Base-by-base conservation (phyloP, 2,888 invertebrate species). In the Amphipyra berbera region DNA sequence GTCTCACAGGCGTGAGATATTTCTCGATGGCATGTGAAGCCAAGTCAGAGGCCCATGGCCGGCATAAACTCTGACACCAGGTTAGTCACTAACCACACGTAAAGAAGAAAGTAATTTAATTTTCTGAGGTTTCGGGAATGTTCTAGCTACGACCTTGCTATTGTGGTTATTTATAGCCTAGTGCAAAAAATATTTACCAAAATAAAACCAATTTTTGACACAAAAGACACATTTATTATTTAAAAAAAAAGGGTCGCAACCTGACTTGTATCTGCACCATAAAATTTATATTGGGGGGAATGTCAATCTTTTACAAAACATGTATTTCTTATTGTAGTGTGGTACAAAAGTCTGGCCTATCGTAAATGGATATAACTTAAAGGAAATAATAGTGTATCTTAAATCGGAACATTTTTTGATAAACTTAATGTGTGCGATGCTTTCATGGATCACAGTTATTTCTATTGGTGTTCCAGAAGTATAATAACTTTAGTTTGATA, bases 241-340 rank as follows among this genome's bases (percentile, higher is more conserved):
- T 46, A 56, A 45, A 55, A 60, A 59, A 55, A 61, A 59, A 48
- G 8, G 38, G 45, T 45, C 6, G n/a, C 9, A 54, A 30, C 13
- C 10, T 33, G 48, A 60, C 42, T 38, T 56, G 45, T 62, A 47
- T 59, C 56, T 40, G 6, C 13, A 50, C 30, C 40, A 48, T 42
- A 50, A 49, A 69, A 49, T 40, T 58, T 57, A 73, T 53, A 73
- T 59, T 61, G 66, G 46, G 76, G n/a, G 82, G 81, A 81, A 82
- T 79, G 75, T 82, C 71, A 60, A 67, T 42, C 8, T 52, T 48
- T 62, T 62, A 75, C 66, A 63, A 60, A 52, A 15, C 44, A 55
- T 38, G n/a, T 68, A 33, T 33, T 40, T 42, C 35, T 40, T 27
- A 72, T 33, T 55, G 50, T 54, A 59, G 33, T 55, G 50, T 54